Evolutionary conservation across 2,113 vertebrate genomes (phyloP), one percentile per base, ranked within the genome.

Genomic region (Ardeotis arabs): DNA sequence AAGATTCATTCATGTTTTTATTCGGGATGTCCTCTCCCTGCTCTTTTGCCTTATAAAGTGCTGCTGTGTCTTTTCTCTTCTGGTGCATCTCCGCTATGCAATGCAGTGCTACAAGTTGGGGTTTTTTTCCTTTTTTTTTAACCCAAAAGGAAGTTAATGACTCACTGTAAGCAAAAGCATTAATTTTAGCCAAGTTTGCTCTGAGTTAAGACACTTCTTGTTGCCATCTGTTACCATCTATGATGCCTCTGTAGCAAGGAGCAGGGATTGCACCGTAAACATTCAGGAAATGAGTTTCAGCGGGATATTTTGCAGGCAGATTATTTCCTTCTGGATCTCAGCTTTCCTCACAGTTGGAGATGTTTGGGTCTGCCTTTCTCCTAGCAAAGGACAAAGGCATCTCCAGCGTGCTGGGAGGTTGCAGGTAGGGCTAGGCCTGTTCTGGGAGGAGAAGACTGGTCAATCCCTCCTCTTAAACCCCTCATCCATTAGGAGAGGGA

Each of bases 231-330:
- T 94, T 97, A 91, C 63, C 25, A 4, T 94, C 94, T 39, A 85
- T 22, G 91, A 94, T 95, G 95, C 84, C 91, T 96, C 91, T 74
- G 63, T 83, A 82, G 94, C 95, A 91, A 91, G 86, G 92, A 93
- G 89, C 58, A 81, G 58, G 62, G 90, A 93, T 75, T 93, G 83
- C 73, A 76, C 66, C 89, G 83, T 92, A 95, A 96, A 92, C 88
- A 87, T 82, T 75, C 94, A 95, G 96, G 93, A 97, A 96, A 95
- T 96, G 63, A 94, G 86, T 95, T 97, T 96, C 96, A 84, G 89
- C 31, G 5, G 86, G 94, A 91, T 95, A 89, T 95, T 96, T 96
- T 95, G 58, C 86, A 96, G 60, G 53, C 94, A 92, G 94, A 93
- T 95, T 82, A 91, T 87, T 95, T 96, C 95, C 92, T 96, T 95